Base-by-base conservation (phyloP, 2,888 invertebrate genomes). In the Drosophila mimica region DNA sequence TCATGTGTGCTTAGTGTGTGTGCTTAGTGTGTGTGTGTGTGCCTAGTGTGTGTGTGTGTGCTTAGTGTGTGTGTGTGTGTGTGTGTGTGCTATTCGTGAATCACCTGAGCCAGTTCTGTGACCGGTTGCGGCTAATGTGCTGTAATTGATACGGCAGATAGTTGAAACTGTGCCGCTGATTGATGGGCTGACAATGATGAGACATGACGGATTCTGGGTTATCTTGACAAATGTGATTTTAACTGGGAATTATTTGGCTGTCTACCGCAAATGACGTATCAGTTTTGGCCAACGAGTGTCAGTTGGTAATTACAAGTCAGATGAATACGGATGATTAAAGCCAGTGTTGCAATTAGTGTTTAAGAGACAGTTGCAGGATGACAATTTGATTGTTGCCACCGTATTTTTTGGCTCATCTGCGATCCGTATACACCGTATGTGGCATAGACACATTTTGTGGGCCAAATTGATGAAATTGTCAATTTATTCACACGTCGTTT, bases 401-500 rank as follows among this genome's bases (percentile, higher is more conserved):
- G 31, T 43, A 15, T 20, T 67, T 67, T 51, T 43, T 4, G 46
- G 57, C 20, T 30, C 59, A 28, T 70, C 48, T 43, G 9, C 33
- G 34, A 36, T 11, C 48, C 52, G 65, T 53, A 25, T 3, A n/a
- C n/a, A n/a, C n/a, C n/a, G n/a, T n/a, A 25, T 25, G 54, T 51
- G 28, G n/a, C 61, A 51, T 59, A 62, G 69, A 76, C 30, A 56
- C 74, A 59, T 51, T 43, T 43, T 40, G 28, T 51, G 36, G 28
- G 28, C 52, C 72, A 63, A 58, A 63, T 72, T 72, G 63, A 72
- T 71, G 83, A 74, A 83, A 87, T 87, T 83, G 87, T 74, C 82
- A 75, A 87, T 84, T 83, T 81, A 83, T 83, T 84, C 75, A 79
- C 82, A 87, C 79, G 62, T 84, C 82, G 85, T 88, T 87, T 79